Percentiles rank a stretch among this genome's conserved stretches.
phyloP scores from a whole-genome alignment of 2,888 invertebrate genomes.

The Patella caerulea region DNA sequence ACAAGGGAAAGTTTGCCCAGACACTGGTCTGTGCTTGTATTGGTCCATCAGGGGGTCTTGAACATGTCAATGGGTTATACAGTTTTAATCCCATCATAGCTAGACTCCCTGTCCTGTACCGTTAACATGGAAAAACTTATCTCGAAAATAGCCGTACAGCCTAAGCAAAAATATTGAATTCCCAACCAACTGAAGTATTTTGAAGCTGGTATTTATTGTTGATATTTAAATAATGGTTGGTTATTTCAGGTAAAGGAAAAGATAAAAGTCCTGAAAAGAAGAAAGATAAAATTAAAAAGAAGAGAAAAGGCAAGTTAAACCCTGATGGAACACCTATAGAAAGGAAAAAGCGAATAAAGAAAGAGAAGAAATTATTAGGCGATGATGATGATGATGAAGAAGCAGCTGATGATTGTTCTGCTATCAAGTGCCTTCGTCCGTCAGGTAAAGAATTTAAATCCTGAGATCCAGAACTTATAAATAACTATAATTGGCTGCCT shows the following conservation, averaged over 20 bases:
- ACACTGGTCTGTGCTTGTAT: too few species aligned
- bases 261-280: constrained; percentile 8
- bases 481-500: too few species aligned
- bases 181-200: background rate
- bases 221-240: background rate
- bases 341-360: constrained; percentile 52
- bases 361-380: constrained; percentile 43
- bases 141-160: too few species aligned
- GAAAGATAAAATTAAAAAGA: constrained; percentile 44
- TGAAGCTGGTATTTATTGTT: background rate
- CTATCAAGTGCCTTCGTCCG: constrained; percentile 68
- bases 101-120: too few species aligned
- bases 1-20: too few species aligned
- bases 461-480: too few species aligned
- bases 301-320: constrained; percentile 47
- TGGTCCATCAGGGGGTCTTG: too few species aligned
- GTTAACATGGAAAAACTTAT: too few species aligned
- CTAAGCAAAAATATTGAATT: too few species aligned
- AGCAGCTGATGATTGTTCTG: constrained; percentile 67
- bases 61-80: too few species aligned
- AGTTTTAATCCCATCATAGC: too few species aligned
- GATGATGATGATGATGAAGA: constrained; percentile 57
- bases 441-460: constrained; percentile 41
- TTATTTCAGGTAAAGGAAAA: constrained; percentile 18
- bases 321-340: constrained; percentile 11